Conservation (phyloP, 2,113 vertebrate genomes). For the Chaetops frenatus region DNA sequence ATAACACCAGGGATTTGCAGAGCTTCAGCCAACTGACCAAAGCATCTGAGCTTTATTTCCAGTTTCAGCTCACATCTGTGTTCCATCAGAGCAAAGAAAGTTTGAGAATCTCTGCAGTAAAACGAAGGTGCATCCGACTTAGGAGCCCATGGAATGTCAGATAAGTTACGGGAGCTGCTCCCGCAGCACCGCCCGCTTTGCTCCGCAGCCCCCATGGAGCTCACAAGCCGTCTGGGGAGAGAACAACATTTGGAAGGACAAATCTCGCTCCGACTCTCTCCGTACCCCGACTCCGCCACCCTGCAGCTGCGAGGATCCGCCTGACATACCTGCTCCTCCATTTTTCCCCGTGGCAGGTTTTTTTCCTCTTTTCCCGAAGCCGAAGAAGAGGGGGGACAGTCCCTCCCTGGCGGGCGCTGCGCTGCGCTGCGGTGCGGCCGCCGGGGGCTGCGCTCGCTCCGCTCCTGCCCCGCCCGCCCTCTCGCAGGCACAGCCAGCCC, state of each 20-base stretch:
- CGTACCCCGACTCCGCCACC: neutral
- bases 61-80: neutral
- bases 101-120: neutral
- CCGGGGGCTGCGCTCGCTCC: constrained; percentile 55
- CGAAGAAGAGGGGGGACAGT: neutral
- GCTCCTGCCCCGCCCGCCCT: constrained; percentile 29
- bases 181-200: neutral
- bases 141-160: neutral
- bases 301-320: neutral
- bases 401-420: neutral
- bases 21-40: neutral
- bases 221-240: neutral
- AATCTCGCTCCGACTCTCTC: neutral
- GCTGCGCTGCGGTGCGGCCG: neutral
- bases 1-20: neutral
- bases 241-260: neutral
- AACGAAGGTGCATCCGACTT: neutral
- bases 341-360: neutral
- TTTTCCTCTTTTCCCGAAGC: neutral
- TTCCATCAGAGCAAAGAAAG: constrained; percentile 30
- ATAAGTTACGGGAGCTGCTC: neutral
- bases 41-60: neutral
- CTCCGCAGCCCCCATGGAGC: neutral
- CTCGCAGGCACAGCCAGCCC: constrained; percentile 25
- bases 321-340: constrained; percentile 70